A percentile compares a stretch with the other conserved stretches of the same genome.
Evolutionary conservation across 1,140 invertebrate genomes (phyloP).

Genomic region (Bactericera cockerelli): DNA sequence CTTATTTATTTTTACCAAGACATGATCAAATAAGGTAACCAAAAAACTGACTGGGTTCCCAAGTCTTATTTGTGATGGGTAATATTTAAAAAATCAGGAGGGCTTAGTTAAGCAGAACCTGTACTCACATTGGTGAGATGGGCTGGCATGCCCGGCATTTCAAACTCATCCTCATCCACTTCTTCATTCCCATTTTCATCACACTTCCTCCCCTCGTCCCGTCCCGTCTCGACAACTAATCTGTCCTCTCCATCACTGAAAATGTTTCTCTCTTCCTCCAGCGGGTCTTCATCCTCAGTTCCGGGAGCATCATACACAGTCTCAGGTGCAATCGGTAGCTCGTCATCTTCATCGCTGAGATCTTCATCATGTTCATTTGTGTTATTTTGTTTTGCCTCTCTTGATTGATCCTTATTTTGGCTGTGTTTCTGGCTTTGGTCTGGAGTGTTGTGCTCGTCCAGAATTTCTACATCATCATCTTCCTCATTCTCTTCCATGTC

Average conservation of each 20-base stretch:
- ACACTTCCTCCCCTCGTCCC: too few species aligned
- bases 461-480: background rate
- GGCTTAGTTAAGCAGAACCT: too few species aligned
- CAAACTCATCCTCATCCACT: background rate
- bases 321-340: background rate
- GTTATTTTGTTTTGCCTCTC: slow-evolving; percentile 13
- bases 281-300: background rate
- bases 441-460: background rate
- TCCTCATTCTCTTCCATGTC: background rate
- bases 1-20: too few species aligned
- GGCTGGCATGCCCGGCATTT: slow-evolving; percentile 1
- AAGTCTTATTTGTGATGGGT: too few species aligned
- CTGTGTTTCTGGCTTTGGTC: background rate
- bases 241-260: background rate
- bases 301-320: slow-evolving; percentile 1
- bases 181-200: slow-evolving; percentile 1
- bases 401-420: slow-evolving; percentile 1
- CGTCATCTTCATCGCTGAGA: background rate
- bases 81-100: too few species aligned
- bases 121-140: slow-evolving; percentile 2
- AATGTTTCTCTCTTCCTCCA: background rate
- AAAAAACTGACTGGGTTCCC: too few species aligned
- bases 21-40: too few species aligned
- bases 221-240: background rate
- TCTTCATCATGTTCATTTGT: background rate